These are phyloP conservation scores for Drosophila testacea DNA, from an alignment of 2,888 invertebrate genomes.

Conservation along the genomic window DNA sequence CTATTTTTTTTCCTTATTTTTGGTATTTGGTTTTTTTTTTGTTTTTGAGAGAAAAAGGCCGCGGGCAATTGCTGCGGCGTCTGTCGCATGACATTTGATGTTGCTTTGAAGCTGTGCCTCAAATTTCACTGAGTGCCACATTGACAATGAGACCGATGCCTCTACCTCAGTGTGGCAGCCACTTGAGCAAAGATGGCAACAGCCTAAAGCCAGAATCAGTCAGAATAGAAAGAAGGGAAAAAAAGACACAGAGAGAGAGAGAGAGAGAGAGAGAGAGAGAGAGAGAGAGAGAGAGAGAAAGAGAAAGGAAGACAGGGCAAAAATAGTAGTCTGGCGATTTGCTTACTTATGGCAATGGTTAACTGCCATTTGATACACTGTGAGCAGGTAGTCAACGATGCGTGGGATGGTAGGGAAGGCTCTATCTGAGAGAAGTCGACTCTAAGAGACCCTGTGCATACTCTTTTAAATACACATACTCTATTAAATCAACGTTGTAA, in stretches of 20 bases:
- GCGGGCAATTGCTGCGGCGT: conserved; percentile 29
- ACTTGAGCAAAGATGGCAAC: conserved; percentile 57
- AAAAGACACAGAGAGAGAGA: neutral
- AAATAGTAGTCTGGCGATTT: conserved; percentile 37
- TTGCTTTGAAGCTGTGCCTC: conserved; percentile 59
- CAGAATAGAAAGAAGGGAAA: neutral
- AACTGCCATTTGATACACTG: conserved; percentile 70
- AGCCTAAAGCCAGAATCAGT: neutral
- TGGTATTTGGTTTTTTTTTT: conserved; percentile 3
- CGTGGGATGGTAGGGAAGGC: conserved; percentile 33
- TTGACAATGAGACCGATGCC: conserved; percentile 44
- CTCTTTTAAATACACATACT: too few species aligned
- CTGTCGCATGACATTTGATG: conserved; percentile 72
- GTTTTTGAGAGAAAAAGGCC: conserved; percentile 36
- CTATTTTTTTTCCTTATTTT: conserved; percentile 10
- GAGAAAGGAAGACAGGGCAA: neutral
- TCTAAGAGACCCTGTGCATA: too few species aligned
- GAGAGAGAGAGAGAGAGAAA: neutral
- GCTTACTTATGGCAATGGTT: conserved; percentile 55
- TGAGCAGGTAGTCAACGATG: conserved; percentile 61
- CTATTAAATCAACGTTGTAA: too few species aligned
- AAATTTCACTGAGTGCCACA: conserved; percentile 67
- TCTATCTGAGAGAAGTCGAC: too few species aligned
- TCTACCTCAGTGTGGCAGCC: conserved; percentile 42
- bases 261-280: neutral